These are phyloP conservation scores for Ditula angustiorana DNA, from an alignment of 2,888 invertebrate species.

Conservation along the genomic window DNA sequence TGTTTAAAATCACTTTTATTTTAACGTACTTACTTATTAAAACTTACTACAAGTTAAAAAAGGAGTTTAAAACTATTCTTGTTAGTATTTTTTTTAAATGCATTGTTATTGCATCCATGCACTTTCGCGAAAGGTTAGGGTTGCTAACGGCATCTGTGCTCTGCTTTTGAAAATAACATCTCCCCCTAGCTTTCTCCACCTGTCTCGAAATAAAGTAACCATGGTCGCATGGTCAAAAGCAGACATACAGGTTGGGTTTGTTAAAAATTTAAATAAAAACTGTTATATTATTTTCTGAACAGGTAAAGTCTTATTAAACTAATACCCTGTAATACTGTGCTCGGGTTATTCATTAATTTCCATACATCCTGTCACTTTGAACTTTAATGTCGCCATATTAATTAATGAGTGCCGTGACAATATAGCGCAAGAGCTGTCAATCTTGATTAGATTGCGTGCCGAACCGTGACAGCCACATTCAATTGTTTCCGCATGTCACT, in stretches of 20 bases:
- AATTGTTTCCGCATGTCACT: conserved; percentile 15
- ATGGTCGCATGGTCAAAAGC: too few species aligned
- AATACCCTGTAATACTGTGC: not conserved
- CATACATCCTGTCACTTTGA: too few species aligned
- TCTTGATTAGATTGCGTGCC: conserved; percentile 9
- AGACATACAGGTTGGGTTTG: too few species aligned
- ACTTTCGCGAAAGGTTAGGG: not conserved
- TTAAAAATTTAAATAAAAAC: too few species aligned
- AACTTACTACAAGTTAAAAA: too few species aligned
- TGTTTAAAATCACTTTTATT: too few species aligned
- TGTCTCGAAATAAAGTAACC: too few species aligned
- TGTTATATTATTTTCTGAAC: too few species aligned
- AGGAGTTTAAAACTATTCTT: not conserved
- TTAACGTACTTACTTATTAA: too few species aligned
- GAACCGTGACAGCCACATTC: conserved; percentile 16
- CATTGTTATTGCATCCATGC: not conserved
- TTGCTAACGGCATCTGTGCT: conserved; percentile 21
- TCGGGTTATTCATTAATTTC: not conserved
- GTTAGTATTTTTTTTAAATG: not conserved
- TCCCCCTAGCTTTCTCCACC: not conserved
- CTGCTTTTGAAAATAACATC: not conserved
- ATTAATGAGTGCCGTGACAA: not conserved
- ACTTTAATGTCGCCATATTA: not conserved
- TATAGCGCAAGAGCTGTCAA: conserved; percentile 14
- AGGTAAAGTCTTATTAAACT: not conserved